These are phyloP conservation scores for Pygoscelis adeliae DNA, from an alignment of 2,113 vertebrate genomes.

Conservation along the genomic window DNA sequence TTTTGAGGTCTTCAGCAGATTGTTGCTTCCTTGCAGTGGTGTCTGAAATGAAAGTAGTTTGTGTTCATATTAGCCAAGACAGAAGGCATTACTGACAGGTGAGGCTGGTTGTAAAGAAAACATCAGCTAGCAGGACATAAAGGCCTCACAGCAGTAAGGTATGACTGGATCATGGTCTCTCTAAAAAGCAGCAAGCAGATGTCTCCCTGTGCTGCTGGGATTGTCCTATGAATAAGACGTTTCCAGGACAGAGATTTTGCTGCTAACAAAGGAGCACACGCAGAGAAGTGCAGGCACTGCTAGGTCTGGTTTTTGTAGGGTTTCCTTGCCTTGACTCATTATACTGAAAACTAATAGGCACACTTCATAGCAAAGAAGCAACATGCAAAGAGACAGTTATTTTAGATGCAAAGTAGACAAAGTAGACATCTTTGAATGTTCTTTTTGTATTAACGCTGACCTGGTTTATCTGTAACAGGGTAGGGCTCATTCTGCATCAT, in stretches of 20 bases:
- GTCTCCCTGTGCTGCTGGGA: not conserved
- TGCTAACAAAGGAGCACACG: not conserved
- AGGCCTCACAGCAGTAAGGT: not conserved
- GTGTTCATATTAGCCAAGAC: not conserved
- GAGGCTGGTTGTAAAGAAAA: not conserved
- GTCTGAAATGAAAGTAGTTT: not conserved
- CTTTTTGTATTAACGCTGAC: not conserved
- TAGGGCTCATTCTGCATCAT: not conserved
- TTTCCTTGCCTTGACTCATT: not conserved
- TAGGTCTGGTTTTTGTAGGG: not conserved
- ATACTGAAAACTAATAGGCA: not conserved
- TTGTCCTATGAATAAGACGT: not conserved
- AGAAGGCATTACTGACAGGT: not conserved
- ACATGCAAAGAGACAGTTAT: not conserved
- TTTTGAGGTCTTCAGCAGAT: not conserved
- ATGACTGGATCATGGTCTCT: rapidly evolving
- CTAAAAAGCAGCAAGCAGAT: not conserved
- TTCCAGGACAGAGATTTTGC: not conserved
- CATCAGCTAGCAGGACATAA: not conserved
- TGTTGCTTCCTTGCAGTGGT: not conserved
- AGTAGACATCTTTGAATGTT: not conserved
- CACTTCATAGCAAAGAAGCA: not conserved
- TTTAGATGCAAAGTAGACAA: not conserved
- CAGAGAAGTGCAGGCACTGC: not conserved
- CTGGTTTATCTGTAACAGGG: not conserved